Evolutionary conservation across 1,140 invertebrate species (phyloP).

Genomic region (Saxidomus purpurata): DNA sequence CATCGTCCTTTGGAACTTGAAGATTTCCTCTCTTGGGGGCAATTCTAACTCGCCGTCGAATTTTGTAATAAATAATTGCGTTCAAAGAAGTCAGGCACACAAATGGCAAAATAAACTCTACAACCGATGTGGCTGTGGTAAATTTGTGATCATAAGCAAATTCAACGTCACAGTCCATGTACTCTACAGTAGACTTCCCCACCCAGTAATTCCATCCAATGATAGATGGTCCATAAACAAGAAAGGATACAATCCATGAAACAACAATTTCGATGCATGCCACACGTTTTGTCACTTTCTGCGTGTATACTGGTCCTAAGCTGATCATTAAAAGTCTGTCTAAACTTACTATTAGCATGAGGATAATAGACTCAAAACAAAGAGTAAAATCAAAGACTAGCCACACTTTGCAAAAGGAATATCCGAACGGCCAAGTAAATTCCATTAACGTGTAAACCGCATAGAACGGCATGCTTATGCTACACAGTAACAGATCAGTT

Average conservation of each 20-base stretch:
- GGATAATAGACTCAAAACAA: slow-evolving; percentile 73
- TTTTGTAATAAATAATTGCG: slow-evolving; percentile 70
- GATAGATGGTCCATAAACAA: slow-evolving; percentile 77
- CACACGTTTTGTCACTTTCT: slow-evolving; percentile 58
- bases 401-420: slow-evolving; percentile 76
- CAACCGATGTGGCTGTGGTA: slow-evolving; percentile 67
- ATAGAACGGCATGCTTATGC: slow-evolving; percentile 78
- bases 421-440: slow-evolving; percentile 75
- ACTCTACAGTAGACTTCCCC: slow-evolving; percentile 58
- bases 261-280: slow-evolving; percentile 68
- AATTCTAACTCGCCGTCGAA: slow-evolving; percentile 51
- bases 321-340: slow-evolving; percentile 75
- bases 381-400: slow-evolving; percentile 75
- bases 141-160: slow-evolving; percentile 70
- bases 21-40: neutral
- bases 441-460: slow-evolving; percentile 66
- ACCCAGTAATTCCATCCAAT: slow-evolving; percentile 77
- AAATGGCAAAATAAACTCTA: slow-evolving; percentile 78
- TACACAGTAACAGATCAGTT: slow-evolving; percentile 77
- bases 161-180: slow-evolving; percentile 75
- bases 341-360: slow-evolving; percentile 75
- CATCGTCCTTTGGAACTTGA: neutral
- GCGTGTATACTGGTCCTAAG: slow-evolving; percentile 65
- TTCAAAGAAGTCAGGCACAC: slow-evolving; percentile 69
- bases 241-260: slow-evolving; percentile 73